Evolutionary conservation across 2,888 invertebrate species (phyloP), one percentile per base, ranked within the genome.

Genomic region (Parelbella ahira): DNA sequence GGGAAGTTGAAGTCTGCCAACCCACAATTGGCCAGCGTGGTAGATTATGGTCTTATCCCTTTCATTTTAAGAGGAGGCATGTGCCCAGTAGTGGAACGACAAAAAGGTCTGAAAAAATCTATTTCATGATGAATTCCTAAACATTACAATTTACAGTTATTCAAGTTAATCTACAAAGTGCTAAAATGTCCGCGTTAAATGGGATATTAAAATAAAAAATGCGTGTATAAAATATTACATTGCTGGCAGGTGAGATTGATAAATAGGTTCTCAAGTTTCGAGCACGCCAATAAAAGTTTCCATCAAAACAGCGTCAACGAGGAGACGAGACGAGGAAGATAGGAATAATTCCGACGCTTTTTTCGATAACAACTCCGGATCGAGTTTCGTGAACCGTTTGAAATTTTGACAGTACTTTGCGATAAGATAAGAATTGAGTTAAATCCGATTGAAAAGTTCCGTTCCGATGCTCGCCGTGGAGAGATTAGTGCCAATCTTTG

Each of bases 391-490:
- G 55, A 59, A 53, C 49, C 62, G 62, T 70, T 71, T 54, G 62
- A 69, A 77, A 76, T 71, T 42, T 78, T 77, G 73, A 73, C 73
- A 66, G 57, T 70, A 77, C 70, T 79, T 75, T 53, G 47, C 68
- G 80, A 74, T 79, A 69, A 77, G 73, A 76, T 76, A 79, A 77
- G 69, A 68, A 63, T 60, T 53, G 63, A 71, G 74, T 73, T 67
- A 66, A 73, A 76, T 75, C 74, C 70, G 71, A 81, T 81, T 77
- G 75, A 61, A 65, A 80, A 80, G 73, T 81, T 83, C 71, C 53
- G 65, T 63, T 64, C 63, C 67, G 68, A 67, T 70, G 63, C 66
- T 63, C 60, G 60, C 13, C 50, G 63, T 61, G 65, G 65, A 68
- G 67, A 79, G 76, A 78, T 77, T 75, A 73, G 58, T 51, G 44